Evolutionary conservation across 2,797 vertebrate species (phyloP).

Genomic region (Alcedo atthis): DNA sequence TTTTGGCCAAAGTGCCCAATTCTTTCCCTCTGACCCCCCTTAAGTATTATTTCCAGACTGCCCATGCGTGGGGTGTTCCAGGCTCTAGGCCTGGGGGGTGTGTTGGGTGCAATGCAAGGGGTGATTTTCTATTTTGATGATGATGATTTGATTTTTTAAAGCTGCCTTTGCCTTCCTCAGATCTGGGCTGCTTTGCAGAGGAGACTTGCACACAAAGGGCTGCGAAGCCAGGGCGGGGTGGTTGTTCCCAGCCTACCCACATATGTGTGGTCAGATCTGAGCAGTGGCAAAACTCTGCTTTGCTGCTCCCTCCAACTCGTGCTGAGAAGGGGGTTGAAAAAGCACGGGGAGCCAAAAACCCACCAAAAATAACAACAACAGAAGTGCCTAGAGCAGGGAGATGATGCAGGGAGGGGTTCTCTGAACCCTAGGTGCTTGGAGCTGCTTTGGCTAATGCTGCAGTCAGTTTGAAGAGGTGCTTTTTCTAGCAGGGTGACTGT

Average conservation of each 20-base stretch:
- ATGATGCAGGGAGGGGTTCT: background rate
- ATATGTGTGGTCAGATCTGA: background rate
- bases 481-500: background rate
- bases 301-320: background rate
- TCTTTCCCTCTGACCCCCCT: conserved; percentile 14
- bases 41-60: conserved; percentile 21
- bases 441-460: background rate
- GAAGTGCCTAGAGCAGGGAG: background rate
- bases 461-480: conserved; percentile 18
- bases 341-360: background rate
- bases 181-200: background rate
- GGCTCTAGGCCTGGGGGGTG: background rate
- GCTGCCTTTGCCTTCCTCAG: conserved; percentile 13
- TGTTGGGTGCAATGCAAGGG: background rate
- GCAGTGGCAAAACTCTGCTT: background rate
- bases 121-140: no score
- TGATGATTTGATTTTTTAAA: background rate
- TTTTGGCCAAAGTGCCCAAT: conserved; percentile 32
- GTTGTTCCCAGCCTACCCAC: background rate
- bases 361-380: no score
- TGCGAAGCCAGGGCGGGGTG: background rate
- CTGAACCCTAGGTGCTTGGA: background rate
- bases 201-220: conserved; percentile 1
- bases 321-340: background rate
- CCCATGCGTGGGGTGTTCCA: background rate